Percentiles rank a stretch among this genome's conserved stretches.
Conservation (phyloP, 2,888 invertebrate genomes). For the Apotomis turbidana region DNA sequence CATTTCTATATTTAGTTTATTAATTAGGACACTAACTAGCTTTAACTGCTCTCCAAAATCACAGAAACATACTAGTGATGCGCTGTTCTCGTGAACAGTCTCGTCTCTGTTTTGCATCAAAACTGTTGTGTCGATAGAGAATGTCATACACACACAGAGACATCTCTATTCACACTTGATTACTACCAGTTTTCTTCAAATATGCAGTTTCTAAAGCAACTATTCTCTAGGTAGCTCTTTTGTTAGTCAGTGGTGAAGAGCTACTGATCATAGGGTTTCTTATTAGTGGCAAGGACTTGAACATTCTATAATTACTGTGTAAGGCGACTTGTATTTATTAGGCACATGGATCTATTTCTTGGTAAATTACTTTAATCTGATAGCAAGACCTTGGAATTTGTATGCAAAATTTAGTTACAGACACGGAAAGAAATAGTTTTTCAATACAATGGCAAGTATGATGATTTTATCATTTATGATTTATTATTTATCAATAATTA, state of each 20-base stretch:
- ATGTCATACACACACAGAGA: too few species aligned
- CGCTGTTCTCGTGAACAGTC: too few species aligned
- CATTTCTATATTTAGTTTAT: background rate
- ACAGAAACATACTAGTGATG: background rate
- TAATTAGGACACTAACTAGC: slow-evolving; percentile 2
- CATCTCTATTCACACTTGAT: too few species aligned
- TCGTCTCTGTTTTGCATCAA: too few species aligned
- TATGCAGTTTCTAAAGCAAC: background rate
- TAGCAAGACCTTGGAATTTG: background rate
- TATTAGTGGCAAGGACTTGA: slow-evolving; percentile 19
- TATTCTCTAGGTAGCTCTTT: background rate
- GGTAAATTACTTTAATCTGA: slow-evolving; percentile 5
- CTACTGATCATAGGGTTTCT: slow-evolving; percentile 6
- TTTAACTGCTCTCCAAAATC: background rate
- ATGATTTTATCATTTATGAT: too few species aligned
- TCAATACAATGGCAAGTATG: too few species aligned
- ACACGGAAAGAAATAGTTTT: too few species aligned
- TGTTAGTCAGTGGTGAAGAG: background rate
- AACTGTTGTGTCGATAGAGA: too few species aligned
- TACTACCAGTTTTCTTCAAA: slow-evolving; percentile 5
- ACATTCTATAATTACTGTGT: slow-evolving; percentile 3
- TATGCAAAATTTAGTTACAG: too few species aligned
- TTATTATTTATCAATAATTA: too few species aligned
- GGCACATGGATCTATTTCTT: slow-evolving; percentile 2
- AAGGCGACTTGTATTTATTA: slow-evolving; percentile 8